A percentile compares a stretch with the other conserved stretches of the same genome.
These are phyloP conservation scores for Hemibagrus wyckioides DNA, from an alignment of 2,113 vertebrate genomes.

Conservation along the genomic window DNA sequence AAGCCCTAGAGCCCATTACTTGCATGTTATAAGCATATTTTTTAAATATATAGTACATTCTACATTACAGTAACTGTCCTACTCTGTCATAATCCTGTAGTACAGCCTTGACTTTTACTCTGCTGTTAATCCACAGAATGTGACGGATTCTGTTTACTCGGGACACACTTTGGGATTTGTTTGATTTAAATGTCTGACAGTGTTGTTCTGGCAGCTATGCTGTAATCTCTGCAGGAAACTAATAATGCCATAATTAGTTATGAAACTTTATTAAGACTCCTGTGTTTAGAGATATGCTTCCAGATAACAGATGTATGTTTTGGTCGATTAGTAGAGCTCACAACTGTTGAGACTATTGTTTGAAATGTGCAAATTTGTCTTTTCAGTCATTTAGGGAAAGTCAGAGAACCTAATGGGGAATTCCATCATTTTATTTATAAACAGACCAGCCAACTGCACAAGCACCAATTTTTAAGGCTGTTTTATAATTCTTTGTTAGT, in stretches of 20 bases:
- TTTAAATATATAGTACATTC: not conserved
- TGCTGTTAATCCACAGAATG: not conserved
- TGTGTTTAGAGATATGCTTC: not conserved
- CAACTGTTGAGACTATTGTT: not conserved
- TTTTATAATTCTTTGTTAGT: not conserved
- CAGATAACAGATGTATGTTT: not conserved
- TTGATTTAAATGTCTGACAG: slow-evolving; percentile 11
- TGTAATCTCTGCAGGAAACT: not conserved
- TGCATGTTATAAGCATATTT: not conserved
- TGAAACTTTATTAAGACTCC: not conserved
- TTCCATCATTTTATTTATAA: not conserved
- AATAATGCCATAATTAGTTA: not conserved
- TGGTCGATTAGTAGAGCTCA: not conserved
- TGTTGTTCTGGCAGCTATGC: not conserved
- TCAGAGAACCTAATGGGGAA: not conserved
- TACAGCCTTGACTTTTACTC: not conserved
- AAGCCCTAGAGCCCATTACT: not conserved
- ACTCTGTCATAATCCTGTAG: not conserved
- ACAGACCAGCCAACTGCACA: not conserved
- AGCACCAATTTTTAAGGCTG: not conserved
- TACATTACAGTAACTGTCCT: not conserved
- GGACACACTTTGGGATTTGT: not conserved
- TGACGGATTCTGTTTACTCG: not conserved
- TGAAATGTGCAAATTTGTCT: not conserved
- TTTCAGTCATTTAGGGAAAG: not conserved